Evolutionary conservation across 2,113 vertebrate genomes (phyloP), one percentile per base, ranked within the genome.

Genomic region (Tricholaema leucomelas): DNA sequence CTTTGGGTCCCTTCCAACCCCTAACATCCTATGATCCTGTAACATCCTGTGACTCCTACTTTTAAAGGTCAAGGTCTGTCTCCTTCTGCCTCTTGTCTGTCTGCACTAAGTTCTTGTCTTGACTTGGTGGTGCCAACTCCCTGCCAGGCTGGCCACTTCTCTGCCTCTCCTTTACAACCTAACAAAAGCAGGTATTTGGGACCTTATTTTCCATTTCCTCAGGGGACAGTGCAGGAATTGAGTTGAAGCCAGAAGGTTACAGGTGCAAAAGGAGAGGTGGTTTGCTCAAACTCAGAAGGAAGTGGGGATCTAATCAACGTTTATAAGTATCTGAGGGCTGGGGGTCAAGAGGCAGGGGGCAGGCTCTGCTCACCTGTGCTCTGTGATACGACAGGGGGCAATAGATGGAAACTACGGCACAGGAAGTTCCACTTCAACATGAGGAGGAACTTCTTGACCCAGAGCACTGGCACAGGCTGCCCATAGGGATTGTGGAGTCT

Each of bases 41-140:
- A n/a, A n/a, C n/a, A n/a, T 65, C 30, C 6, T 82, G 81, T 82
- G 81, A 73, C 82, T 95, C 85, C 89, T 93, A 56, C 72, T 69
- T 92, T 87, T 85, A 90, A 89, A 96, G 78, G 95, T 56, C 25
- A 54, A 52, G 21, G 42, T 84, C 31, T 66, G 89, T n/a, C 80
- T 35, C 80, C 84, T 92, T 40, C 54, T 60, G 74, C 67, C 59
- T 84, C 63, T 74, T 58, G 48, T 64, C 61, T 60, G 21, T 20
- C 46, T 36, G 16, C 31, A 42, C n/a, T 44, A 55, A 35, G 36
- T 59, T 52, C 46, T 82, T 44, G 13, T 69, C 55, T 59, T 48
- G 63, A 9, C 33, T 63, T 66, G 67, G 30, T n/a, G 48, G 24
- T 25, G n/a, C 42, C 55, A 86, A 65, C 67, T 6, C 12, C 69